Percentiles rank a stretch among this genome's conserved stretches.
Evolutionary conservation across 2,888 invertebrate genomes (phyloP).

Genomic region (Brenthis daphne): DNA sequence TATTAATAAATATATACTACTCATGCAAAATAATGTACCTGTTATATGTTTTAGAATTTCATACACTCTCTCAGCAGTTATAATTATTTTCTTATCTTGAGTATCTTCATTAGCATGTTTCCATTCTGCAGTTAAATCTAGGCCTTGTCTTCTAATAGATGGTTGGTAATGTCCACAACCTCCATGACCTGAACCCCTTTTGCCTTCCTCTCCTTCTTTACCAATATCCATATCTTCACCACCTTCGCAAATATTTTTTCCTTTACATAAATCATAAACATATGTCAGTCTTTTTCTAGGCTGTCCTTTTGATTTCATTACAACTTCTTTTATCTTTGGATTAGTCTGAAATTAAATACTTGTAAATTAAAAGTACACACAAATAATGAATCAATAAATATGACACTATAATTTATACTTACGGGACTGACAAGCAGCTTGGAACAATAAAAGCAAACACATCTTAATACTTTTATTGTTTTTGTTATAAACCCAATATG

Average conservation of each 20-base stretch:
- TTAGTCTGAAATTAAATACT: slow-evolving; percentile 84
- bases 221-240: slow-evolving; percentile 98
- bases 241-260: slow-evolving; percentile 98
- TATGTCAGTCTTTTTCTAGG: slow-evolving; percentile 96
- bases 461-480: slow-evolving; percentile 97
- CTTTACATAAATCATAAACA: slow-evolving; percentile 98
- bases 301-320: slow-evolving; percentile 97
- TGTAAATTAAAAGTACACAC: not conserved
- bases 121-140: slow-evolving; percentile 99
- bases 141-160: slow-evolving; percentile 91
- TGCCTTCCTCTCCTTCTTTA: slow-evolving; percentile 87
- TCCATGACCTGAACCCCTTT: slow-evolving; percentile 88
- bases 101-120: slow-evolving; percentile 99
- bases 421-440: slow-evolving; percentile 97
- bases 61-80: slow-evolving; percentile 98
- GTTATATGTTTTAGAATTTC: slow-evolving; percentile 98
- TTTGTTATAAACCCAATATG: slow-evolving; percentile 99
- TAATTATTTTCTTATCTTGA: slow-evolving; percentile 96
- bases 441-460: slow-evolving; percentile 99
- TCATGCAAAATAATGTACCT: slow-evolving; percentile 54
- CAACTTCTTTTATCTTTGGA: slow-evolving; percentile 96
- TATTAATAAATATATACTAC: no score
- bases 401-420: slow-evolving; percentile 69
- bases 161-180: slow-evolving; percentile 99
- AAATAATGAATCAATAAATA: slow-evolving; percentile 1